Conservation (phyloP, 1,140 invertebrate species). For the Drosophila pachea region DNA sequence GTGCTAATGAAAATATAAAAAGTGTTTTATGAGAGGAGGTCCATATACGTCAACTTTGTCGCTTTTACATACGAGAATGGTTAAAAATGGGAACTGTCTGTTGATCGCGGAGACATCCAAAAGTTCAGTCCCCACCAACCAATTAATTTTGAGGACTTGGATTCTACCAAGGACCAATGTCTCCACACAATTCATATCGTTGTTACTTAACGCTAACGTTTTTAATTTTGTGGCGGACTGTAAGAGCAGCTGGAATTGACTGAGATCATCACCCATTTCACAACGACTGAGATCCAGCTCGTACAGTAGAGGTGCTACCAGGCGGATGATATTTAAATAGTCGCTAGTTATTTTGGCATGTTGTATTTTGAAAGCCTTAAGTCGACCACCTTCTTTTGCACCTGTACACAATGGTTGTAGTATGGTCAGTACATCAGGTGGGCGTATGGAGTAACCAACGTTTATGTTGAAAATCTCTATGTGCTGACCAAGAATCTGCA, state of each 20-base stretch:
- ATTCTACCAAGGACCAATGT: neutral
- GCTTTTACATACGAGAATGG: constrained; percentile 34
- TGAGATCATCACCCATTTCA: constrained; percentile 30
- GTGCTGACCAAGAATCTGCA: constrained; percentile 40
- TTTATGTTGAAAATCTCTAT: constrained; percentile 46
- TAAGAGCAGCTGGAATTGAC: constrained; percentile 40
- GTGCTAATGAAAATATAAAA: constrained; percentile 17
- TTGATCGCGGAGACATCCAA: constrained; percentile 19
- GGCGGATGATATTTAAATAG: constrained; percentile 25
- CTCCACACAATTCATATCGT: neutral
- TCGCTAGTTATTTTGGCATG: constrained; percentile 31
- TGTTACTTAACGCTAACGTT: constrained; percentile 34
- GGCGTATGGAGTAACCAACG: constrained; percentile 51
- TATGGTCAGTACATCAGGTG: constrained; percentile 3
- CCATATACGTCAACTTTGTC: constrained; percentile 23
- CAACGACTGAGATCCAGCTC: constrained; percentile 51
- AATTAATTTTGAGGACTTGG: constrained; percentile 16
- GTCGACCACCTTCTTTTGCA: constrained; percentile 24
- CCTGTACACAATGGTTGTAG: constrained; percentile 39
- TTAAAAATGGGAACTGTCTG: constrained; percentile 31
- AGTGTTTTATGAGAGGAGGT: constrained; percentile 3
- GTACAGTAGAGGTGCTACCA: constrained; percentile 22
- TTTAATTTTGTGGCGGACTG: constrained; percentile 34
- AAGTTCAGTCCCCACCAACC: constrained; percentile 24
- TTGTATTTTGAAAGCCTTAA: constrained; percentile 44